Evolutionary conservation across 2,113 vertebrate genomes (phyloP), one percentile per base, ranked within the genome.

Genomic region (Apteryx mantelli): DNA sequence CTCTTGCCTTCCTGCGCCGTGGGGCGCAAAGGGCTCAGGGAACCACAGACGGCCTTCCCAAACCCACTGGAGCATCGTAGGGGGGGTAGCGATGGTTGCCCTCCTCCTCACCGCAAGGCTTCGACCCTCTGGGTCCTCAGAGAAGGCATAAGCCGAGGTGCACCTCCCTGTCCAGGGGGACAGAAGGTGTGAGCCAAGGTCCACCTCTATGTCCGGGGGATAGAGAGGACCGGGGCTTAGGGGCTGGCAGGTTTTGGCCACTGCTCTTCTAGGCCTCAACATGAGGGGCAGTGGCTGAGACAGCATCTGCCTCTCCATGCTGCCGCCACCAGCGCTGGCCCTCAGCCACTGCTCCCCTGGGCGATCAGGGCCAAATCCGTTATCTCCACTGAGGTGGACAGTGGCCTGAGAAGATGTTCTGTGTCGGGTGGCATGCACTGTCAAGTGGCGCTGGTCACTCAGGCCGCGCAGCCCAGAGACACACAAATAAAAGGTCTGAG

Each of bases 371-470:
- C 40, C 36, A 34, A 89, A 22, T 55, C 52, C 48, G 42, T 22
- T 56, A 28, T 56, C 56, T 71, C 44, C 13, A 24, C 70, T 80
- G 56, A 0, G 0, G 56, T 20, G 82, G n/a, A 48, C 4, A 1
- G 6, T 46, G 52, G 50, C 9, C 60, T 48, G 13, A 63, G 84
- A 42, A 5, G 5, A 7, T 0, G 4, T 1, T 12, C n/a, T 20
- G 11, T 55, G 36, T 0, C 0, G 11, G 34, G 82, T 74, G 80
- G 15, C 46, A 16, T 3, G 10, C 0, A 0, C 55, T 7, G 1
- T 4, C 0, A 0, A 17, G 42, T 42, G 16, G 73, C 56, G 82
- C 34, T 30, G 70, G 11, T 42, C 36, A 25, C 86, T 38, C 0
- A 1, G 46, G n/a, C 53, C 34, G 14, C 0, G 0, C 2, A 0